Evolutionary conservation across 2,113 vertebrate species (phyloP).

Genomic region (Ursus arctos): DNA sequence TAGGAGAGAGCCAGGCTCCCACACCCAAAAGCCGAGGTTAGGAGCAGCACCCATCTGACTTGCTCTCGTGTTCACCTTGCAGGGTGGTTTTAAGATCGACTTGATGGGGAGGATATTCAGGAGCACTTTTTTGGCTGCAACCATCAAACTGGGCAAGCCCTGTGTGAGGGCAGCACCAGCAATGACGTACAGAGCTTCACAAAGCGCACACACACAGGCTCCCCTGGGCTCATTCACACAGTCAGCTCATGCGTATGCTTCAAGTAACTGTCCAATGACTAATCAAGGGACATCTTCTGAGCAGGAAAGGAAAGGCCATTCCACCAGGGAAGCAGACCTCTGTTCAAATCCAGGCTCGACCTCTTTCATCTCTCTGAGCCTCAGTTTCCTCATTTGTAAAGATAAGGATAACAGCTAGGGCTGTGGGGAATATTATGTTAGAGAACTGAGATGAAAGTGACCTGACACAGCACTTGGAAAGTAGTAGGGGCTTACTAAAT

Average conservation of each 20-base stretch:
- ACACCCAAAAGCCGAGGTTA: not conserved
- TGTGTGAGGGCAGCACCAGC: not conserved
- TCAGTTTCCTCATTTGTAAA: conserved; percentile 42
- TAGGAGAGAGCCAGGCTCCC: not conserved
- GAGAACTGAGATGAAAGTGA: not conserved
- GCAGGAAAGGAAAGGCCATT: not conserved
- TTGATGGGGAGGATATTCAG: not conserved
- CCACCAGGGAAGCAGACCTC: not conserved
- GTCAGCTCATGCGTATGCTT: conserved; percentile 59
- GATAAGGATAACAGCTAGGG: not conserved
- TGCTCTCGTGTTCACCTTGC: not conserved
- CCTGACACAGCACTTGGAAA: not conserved
- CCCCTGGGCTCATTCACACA: not conserved
- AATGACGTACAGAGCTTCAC: not conserved
- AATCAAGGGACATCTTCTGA: not conserved
- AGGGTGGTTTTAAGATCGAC: not conserved
- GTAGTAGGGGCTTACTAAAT: not conserved
- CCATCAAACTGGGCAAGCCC: not conserved
- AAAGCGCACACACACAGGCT: not conserved
- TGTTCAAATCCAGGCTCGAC: not conserved
- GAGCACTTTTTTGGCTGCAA: not conserved
- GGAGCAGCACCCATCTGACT: not conserved
- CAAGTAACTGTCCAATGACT: conserved; percentile 33
- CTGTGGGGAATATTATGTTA: not conserved
- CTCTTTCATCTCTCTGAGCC: not conserved